Evolutionary conservation across 2,797 vertebrate genomes (phyloP).

Genomic region (Apodemus agrarius): DNA sequence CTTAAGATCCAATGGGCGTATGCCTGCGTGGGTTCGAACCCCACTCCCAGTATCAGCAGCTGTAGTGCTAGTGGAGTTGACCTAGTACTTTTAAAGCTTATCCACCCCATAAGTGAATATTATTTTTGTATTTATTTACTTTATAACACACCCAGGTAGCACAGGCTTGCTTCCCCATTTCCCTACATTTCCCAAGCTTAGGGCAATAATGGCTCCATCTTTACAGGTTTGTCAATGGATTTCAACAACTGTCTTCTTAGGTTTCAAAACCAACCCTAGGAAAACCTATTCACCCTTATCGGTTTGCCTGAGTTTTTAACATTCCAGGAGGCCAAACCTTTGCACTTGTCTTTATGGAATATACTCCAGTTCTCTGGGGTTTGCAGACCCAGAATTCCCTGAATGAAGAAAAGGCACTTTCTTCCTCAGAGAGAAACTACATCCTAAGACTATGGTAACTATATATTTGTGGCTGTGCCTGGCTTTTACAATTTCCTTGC

Average conservation of each 20-base stretch:
- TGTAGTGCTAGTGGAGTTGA: fast-evolving
- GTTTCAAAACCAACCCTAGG: neutral
- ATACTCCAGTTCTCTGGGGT: neutral
- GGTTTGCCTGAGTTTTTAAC: neutral
- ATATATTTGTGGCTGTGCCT: too few relatives aligned
- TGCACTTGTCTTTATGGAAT: neutral
- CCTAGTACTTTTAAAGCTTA: neutral
- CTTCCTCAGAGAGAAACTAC: neutral
- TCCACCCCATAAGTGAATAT: neutral
- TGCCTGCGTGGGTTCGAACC: neutral
- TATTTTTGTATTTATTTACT: neutral
- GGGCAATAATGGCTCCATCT: neutral
- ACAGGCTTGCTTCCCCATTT: too few relatives aligned
- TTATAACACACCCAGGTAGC: neutral
- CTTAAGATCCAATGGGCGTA: neutral
- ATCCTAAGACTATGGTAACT: neutral
- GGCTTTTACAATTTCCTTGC: too few relatives aligned
- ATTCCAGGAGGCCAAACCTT: neutral
- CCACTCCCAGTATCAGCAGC: neutral
- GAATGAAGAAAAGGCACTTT: neutral
- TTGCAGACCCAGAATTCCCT: neutral
- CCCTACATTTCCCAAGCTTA: neutral
- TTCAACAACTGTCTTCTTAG: neutral
- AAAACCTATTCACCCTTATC: neutral
- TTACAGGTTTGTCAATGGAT: neutral